These are phyloP conservation scores for Hyposoter didymator DNA, from an alignment of 2,888 invertebrate species.

Conservation along the genomic window DNA sequence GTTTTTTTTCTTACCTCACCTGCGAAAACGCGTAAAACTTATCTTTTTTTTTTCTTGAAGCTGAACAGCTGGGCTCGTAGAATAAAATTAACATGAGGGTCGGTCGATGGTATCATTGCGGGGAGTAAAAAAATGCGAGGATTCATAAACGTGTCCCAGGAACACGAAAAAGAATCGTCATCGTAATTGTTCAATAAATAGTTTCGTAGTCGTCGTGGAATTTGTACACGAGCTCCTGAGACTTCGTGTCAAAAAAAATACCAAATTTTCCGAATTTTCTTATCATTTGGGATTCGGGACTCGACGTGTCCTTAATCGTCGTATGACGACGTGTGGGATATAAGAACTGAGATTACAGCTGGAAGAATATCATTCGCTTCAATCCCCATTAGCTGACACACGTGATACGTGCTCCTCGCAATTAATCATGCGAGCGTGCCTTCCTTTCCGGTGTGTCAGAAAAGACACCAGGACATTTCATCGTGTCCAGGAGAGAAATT, in stretches of 20 bases:
- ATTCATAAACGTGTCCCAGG: background rate
- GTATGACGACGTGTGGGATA: background rate
- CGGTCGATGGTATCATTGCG: background rate
- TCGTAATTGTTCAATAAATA: no score
- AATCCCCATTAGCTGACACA: conserved; percentile 11
- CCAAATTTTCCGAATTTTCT: no score
- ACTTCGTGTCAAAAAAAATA: no score
- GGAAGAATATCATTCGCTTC: background rate
- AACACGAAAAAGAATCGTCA: conserved; percentile 10
- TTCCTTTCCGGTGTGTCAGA: background rate
- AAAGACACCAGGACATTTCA: background rate
- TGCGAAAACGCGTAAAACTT: conserved; percentile 7
- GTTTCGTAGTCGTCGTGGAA: no score
- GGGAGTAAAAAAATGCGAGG: background rate
- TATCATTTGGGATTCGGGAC: no score
- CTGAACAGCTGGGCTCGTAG: background rate
- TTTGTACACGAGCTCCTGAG: no score
- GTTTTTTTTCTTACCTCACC: background rate
- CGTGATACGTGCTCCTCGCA: background rate
- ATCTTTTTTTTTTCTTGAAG: background rate
- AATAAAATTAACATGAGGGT: background rate
- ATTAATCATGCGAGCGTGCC: conserved; percentile 36
- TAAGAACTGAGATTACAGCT: conserved; percentile 2
- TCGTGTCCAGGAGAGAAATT: conserved; percentile 24
- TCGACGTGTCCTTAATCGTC: background rate